Evolutionary conservation across 2,888 invertebrate genomes (phyloP), one percentile per base, ranked within the genome.

Genomic region (Brenthis ino): DNA sequence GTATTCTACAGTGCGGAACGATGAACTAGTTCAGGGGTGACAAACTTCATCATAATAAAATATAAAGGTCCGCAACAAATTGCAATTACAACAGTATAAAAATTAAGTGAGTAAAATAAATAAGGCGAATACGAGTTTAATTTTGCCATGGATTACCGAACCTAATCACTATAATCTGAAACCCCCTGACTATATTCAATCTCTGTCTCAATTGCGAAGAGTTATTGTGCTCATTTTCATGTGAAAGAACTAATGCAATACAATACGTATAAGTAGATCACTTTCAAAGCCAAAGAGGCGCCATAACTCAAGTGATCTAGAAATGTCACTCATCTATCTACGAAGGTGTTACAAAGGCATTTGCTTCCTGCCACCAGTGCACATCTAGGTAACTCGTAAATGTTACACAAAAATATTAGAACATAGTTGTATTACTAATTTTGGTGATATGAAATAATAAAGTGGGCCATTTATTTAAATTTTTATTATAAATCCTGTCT

Each of bases 271-370:
- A 76, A 76, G 73, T 77, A 74, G 76, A 74, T 77, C 79, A 74
- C 77, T 80, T 80, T 81, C 77, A 77, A 77, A 78, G 65, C 63
- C 64, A 71, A 74, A 75, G 68, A 73, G 64, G 67, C 60, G 72
- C 67, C 71, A 72, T 72, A 77, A 74, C 68, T 73, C 73, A 76
- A 76, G 72, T 74, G 77, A 73, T 82, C 85, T 81, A 84, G 75
- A 86, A 80, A 83, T 77, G 85, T 84, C 88, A 86, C 75, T 87
- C 84, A 86, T 74, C 71, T 71, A 68, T 79, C 75, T 76, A 73
- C 65, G 73, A 78, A 80, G 82, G 79, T 78, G 80, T 60, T 60
- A 28, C 58, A 60, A n/a, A 60, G 50, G 60, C 60, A 60, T 16
- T 60, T 50, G 50, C 13, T 60, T 60, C 60, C 60, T 60, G 60